Conservation (phyloP, 2,797 vertebrate genomes). For the Karalla daura region DNA sequence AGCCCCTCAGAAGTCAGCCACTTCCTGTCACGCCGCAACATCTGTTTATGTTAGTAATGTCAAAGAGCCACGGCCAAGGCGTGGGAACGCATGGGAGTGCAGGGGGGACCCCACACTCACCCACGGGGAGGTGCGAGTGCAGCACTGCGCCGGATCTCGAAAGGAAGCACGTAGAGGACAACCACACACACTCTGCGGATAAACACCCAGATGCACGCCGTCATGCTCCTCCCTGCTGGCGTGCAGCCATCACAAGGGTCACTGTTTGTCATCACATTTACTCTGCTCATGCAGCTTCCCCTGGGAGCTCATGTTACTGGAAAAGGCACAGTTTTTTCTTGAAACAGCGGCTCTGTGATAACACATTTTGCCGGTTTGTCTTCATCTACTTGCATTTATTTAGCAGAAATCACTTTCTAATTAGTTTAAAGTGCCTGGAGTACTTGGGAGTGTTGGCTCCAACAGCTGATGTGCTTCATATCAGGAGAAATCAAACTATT, state of each 20-base stretch:
- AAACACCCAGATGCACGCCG: slow-evolving; percentile 47
- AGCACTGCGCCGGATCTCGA: slow-evolving; percentile 37
- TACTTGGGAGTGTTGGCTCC: too few relatives aligned
- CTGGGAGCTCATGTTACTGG: slow-evolving; percentile 43
- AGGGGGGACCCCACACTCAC: slow-evolving; percentile 49
- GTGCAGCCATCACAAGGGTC: slow-evolving; percentile 49
- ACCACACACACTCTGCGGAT: slow-evolving; percentile 45
- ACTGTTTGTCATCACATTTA: slow-evolving; percentile 59
- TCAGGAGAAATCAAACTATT: too few relatives aligned
- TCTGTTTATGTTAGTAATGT: slow-evolving; percentile 78
- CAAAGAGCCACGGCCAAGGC: slow-evolving; percentile 73
- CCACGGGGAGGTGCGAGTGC: slow-evolving; percentile 52
- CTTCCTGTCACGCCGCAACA: slow-evolving; percentile 77
- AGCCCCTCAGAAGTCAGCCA: slow-evolving; percentile 65
- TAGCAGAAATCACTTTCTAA: too few relatives aligned
- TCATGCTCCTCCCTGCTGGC: slow-evolving; percentile 49
- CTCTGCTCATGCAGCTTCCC: slow-evolving; percentile 46
- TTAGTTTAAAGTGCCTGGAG: too few relatives aligned
- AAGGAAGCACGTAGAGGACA: slow-evolving; percentile 59
- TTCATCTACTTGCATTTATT: too few relatives aligned
- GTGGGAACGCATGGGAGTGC: slow-evolving; percentile 74
- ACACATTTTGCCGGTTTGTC: slow-evolving; percentile 25
- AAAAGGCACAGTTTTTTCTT: slow-evolving; percentile 37
- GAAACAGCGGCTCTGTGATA: slow-evolving; percentile 10
- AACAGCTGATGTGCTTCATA: too few relatives aligned